Conservation (phyloP, 1,140 invertebrate species). For the Papilio glaucus region DNA sequence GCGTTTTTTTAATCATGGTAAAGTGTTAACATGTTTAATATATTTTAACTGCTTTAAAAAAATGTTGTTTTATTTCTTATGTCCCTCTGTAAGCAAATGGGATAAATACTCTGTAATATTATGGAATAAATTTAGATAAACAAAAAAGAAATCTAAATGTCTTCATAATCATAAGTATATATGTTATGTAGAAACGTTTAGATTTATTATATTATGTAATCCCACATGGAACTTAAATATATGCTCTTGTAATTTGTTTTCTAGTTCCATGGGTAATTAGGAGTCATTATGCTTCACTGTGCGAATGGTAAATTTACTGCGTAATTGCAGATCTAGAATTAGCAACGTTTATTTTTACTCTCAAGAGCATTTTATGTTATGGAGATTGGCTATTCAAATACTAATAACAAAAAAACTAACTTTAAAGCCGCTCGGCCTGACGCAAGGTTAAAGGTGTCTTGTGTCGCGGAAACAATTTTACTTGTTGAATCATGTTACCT, state of each 20-base stretch:
- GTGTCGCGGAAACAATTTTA: no score
- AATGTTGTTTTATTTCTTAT: no score
- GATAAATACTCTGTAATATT: no score
- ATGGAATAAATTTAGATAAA: no score
- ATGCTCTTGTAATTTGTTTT: slow-evolving; percentile 4
- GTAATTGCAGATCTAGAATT: slow-evolving; percentile 14
- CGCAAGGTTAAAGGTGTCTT: neutral
- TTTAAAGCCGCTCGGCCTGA: neutral
- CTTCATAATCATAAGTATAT: no score
- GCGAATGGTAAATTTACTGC: slow-evolving; percentile 3
- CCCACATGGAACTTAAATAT: neutral
- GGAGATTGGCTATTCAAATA: slow-evolving; percentile 6
- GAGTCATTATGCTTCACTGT: neutral
- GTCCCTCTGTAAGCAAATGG: no score
- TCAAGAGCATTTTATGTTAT: slow-evolving; percentile 2
- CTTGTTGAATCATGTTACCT: no score
- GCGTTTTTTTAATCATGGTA: no score
- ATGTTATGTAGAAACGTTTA: neutral
- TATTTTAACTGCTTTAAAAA: no score
- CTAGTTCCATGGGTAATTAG: neutral
- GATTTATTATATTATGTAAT: neutral
- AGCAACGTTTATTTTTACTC: slow-evolving; percentile 10
- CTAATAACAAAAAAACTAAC: neutral
- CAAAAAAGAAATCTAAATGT: no score
- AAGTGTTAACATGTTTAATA: no score